A percentile compares a stretch with the other conserved stretches of the same genome.
Conservation (phyloP, 2,113 vertebrate species). For the Suricata suricatta region DNA sequence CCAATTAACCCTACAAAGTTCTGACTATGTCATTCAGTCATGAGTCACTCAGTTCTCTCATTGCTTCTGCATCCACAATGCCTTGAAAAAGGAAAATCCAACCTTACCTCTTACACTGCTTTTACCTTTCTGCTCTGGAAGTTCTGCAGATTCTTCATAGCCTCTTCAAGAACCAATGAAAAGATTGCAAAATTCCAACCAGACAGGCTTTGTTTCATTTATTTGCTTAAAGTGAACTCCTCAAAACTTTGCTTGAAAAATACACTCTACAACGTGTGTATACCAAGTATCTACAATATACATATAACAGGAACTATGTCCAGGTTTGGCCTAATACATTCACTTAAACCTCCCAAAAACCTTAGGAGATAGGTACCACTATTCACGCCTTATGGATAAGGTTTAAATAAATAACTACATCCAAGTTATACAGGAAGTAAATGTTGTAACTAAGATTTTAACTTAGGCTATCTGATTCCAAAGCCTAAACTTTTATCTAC, state of each 20-base stretch:
- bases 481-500: not conserved
- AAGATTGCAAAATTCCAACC: not conserved
- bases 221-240: not conserved
- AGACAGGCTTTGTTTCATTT: not conserved
- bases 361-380: not conserved
- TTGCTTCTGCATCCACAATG: not conserved
- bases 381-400: not conserved
- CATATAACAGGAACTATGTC: not conserved
- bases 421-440: not conserved
- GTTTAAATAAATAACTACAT: not conserved
- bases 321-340: not conserved
- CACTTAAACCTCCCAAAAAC: not conserved
- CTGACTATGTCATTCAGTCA: not conserved
- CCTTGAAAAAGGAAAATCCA: not conserved
- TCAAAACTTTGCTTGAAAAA: conserved; percentile 17
- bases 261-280: not conserved
- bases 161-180: not conserved
- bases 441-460: not conserved
- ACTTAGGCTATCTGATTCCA: not conserved
- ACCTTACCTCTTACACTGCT: not conserved
- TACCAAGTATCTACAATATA: not conserved
- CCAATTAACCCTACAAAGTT: not conserved
- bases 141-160: not conserved
- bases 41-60: not conserved
- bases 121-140: not conserved